phyloP scores from a whole-genome alignment of 2,888 invertebrate species.

The Toxonevra muliebris region DNA sequence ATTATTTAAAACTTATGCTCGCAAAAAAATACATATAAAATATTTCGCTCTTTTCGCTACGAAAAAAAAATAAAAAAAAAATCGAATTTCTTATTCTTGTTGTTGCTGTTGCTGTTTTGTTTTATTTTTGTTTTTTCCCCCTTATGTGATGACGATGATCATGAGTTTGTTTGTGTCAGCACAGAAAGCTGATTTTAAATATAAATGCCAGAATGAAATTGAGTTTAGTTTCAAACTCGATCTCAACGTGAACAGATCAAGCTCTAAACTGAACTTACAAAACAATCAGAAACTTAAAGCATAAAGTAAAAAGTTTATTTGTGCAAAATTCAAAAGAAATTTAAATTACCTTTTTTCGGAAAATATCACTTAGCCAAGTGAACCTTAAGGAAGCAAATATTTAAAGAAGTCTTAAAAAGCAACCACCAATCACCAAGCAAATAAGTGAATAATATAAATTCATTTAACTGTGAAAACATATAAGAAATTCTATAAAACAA shows the following conservation, averaged over 20 bases:
- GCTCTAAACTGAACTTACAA: neutral
- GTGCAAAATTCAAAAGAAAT: slow-evolving; percentile 12
- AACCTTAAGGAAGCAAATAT: slow-evolving; percentile 17
- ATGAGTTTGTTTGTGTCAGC: neutral
- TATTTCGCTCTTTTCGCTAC: no score
- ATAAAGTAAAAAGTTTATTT: slow-evolving; percentile 5
- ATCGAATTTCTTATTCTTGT: no score
- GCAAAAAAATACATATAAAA: no score
- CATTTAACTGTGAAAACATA: slow-evolving; percentile 14
- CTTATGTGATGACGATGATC: no score
- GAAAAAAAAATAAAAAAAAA: no score
- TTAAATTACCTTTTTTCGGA: neutral
- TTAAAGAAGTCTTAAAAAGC: slow-evolving; percentile 14
- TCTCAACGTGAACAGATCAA: slow-evolving; percentile 38
- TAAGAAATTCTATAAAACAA: slow-evolving; percentile 9
- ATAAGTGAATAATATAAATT: slow-evolving; percentile 15
- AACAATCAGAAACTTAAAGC: neutral
- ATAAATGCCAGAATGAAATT: slow-evolving; percentile 44
- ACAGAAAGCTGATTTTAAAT: slow-evolving; percentile 47
- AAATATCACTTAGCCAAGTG: slow-evolving; percentile 6
- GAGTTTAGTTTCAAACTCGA: slow-evolving; percentile 51
- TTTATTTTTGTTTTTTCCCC: no score
- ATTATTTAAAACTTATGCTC: no score
- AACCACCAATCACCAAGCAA: neutral
- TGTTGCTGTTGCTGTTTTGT: no score